These are phyloP conservation scores for Calliopsis andreniformis DNA, from an alignment of 1,140 invertebrate genomes.

Conservation along the genomic window DNA sequence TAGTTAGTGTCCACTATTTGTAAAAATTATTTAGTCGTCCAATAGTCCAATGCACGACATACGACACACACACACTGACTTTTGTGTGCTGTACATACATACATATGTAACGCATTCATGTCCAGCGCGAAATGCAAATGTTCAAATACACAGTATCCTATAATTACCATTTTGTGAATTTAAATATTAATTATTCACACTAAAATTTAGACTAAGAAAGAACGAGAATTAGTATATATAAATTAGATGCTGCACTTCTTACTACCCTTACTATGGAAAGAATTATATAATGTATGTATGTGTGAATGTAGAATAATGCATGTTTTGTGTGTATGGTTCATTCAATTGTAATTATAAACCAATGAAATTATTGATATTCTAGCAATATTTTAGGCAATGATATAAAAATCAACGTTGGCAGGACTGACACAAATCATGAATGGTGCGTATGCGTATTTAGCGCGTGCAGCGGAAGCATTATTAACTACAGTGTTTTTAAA, in stretches of 20 bases:
- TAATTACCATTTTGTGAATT: too few species aligned
- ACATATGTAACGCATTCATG: not conserved
- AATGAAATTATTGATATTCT: not conserved
- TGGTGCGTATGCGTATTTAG: not conserved
- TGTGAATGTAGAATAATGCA: too few species aligned
- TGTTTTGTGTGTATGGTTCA: too few species aligned
- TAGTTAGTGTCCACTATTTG: too few species aligned
- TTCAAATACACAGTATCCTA: not conserved
- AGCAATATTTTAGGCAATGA: not conserved
- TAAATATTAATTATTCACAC: too few species aligned
- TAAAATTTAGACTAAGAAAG: not conserved
- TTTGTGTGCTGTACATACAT: too few species aligned
- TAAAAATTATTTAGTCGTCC: too few species aligned
- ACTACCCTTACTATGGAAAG: not conserved
- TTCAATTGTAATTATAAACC: too few species aligned
- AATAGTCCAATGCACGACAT: too few species aligned
- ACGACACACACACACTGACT: too few species aligned
- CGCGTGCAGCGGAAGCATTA: constrained; percentile 41
- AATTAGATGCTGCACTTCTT: not conserved
- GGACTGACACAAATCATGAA: not conserved
- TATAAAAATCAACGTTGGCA: not conserved
- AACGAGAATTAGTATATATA: not conserved
- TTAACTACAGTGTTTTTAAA: constrained; percentile 68
- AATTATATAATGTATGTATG: constrained; percentile 26
- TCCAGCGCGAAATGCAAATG: constrained; percentile 27